A percentile compares a stretch with the other conserved stretches of the same genome.
phyloP scores from a whole-genome alignment of 1,140 invertebrate species.

The Myzus persicae region DNA sequence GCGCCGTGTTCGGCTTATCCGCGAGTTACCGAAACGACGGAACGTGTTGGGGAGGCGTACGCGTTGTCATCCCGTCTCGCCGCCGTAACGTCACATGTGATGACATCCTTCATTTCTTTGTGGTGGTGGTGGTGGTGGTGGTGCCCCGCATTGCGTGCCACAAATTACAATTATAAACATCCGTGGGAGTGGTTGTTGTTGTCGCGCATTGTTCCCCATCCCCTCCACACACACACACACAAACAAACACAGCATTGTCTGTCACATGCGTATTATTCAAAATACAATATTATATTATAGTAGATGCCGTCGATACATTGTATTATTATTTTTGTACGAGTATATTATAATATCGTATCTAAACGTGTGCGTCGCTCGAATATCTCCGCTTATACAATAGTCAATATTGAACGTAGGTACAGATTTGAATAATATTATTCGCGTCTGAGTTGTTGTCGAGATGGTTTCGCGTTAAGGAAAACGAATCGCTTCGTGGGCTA shows the following conservation, averaged over 20 bases:
- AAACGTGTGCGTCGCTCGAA: neutral
- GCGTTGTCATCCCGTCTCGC: neutral
- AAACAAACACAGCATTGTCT: neutral
- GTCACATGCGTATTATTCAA: neutral
- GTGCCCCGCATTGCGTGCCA: neutral
- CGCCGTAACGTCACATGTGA: neutral
- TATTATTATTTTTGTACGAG: neutral
- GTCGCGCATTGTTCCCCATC: conserved; percentile 22
- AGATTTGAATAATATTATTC: conserved; percentile 38
- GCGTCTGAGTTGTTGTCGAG: neutral
- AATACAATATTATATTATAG: neutral
- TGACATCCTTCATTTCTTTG: neutral
- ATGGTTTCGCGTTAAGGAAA: neutral
- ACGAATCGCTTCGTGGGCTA: neutral
- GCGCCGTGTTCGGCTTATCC: neutral
- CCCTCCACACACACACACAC: neutral
- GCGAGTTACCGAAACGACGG: neutral
- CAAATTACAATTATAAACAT: conserved; percentile 26
- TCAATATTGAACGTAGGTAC: neutral
- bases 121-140: neutral
- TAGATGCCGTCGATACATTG: no score
- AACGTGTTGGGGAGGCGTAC: neutral
- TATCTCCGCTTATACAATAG: neutral
- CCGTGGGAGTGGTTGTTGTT: conserved; percentile 43
- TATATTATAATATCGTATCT: no score